Base-by-base conservation (phyloP, 2,113 vertebrate species). In the Ciconia stormi region DNA sequence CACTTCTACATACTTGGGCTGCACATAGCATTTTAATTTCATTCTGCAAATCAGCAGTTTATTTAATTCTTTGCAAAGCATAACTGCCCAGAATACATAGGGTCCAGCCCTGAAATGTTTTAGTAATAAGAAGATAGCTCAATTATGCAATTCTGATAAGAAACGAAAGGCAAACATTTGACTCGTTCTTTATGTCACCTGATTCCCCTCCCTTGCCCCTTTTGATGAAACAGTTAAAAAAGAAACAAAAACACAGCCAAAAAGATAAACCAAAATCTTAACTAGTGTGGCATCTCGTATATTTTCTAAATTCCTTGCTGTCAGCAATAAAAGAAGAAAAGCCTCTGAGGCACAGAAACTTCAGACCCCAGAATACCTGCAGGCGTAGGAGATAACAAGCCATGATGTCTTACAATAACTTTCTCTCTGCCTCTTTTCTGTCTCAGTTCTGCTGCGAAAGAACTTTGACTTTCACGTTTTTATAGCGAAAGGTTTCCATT, bases 281-380 rank as follows among this genome's bases (percentile, higher is more conserved):
- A 16, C 52, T 89, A 26, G 88, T 58, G 70, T 36, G 73, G 65
- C 89, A 85, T 53, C 73, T 87, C 29, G 38, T 58, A 77, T 93
- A 15, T 82, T 94, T 97, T 67, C 58, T 34, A 53, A 87, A 93
- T 97, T 97, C 95, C 70, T 94, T 9, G 10, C 74, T 97, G 89
- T 79, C 96, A 97, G 91, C 46, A 19, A 1, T 7, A 34, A 53
- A 34, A 84, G 76, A 32, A 83, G 78, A 84, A 91, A 85, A 82
- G 40, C 91, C 94, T 91, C 22, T 1, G 6, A 82, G 93, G 82
- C 74, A 38, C 78, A 46, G 62, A 11, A 11, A 26, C 73, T 34
- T 65, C 87, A 61, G 95, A 84, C 47, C 93, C 83, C 73, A 55
- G 73, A 83, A 67, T 69, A 95, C 77, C 92, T 95, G 53, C n/a